Percentiles rank a stretch among this genome's conserved stretches.
Evolutionary conservation across 2,797 vertebrate genomes (phyloP).

Genomic region (Melanotaenia maccullochi): DNA sequence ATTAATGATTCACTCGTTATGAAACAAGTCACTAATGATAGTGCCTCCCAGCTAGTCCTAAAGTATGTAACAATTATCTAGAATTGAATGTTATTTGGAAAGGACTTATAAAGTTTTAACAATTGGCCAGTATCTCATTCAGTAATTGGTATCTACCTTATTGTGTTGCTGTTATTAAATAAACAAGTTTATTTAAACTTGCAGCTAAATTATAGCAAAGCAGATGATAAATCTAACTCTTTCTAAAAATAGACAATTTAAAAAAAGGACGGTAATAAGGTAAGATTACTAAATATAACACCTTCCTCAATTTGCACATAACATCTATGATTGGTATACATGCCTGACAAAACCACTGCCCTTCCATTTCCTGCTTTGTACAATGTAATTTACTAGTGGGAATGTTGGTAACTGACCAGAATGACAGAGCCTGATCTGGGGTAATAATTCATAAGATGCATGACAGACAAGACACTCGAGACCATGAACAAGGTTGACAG

Average conservation of each 20-base stretch:
- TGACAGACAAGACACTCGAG: slow-evolving; percentile 48
- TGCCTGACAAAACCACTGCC: slow-evolving; percentile 6
- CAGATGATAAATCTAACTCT: not conserved
- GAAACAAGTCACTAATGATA: not conserved
- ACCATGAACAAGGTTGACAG: slow-evolving; percentile 66
- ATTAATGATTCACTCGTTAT: not conserved
- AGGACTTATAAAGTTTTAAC: not conserved
- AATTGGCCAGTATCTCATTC: not conserved
- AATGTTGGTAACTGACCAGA: slow-evolving; percentile 45
- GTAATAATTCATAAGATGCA: slow-evolving; percentile 58
- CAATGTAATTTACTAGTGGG: slow-evolving; percentile 62
- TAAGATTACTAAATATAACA: not conserved
- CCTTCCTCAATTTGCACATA: slow-evolving; percentile 8
- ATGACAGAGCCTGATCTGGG: slow-evolving; percentile 35
- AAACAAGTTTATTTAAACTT: not conserved
- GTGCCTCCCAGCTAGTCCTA: not conserved
- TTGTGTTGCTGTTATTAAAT: not conserved
- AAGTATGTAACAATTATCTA: not conserved
- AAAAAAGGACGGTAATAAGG: not conserved
- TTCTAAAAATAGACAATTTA: not conserved
- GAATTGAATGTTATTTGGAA: not conserved
- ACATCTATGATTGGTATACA: slow-evolving; percentile 21
- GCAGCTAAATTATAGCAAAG: not conserved
- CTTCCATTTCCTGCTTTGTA: slow-evolving; percentile 33
- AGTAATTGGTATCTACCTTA: not conserved